These are phyloP conservation scores for Cariama cristata DNA, from an alignment of 2,113 vertebrate genomes.

Conservation along the genomic window DNA sequence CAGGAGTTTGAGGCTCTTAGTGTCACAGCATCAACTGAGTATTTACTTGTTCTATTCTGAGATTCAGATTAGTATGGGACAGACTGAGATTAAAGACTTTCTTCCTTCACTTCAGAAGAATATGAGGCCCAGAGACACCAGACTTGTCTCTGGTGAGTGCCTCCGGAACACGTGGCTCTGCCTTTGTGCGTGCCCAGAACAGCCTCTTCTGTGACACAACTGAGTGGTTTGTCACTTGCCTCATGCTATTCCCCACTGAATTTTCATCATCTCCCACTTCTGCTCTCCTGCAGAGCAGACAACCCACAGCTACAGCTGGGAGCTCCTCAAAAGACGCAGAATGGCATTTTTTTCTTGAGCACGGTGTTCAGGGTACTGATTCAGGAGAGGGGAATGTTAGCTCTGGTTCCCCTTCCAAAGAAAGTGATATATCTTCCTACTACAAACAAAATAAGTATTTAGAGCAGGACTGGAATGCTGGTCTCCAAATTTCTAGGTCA, in stretches of 20 bases:
- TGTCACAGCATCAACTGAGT: background rate
- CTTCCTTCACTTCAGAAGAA: background rate
- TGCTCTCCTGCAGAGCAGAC: background rate
- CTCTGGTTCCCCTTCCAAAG: background rate
- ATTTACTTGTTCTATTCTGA: background rate
- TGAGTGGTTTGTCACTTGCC: background rate
- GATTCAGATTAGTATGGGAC: background rate
- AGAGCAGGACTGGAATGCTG: background rate
- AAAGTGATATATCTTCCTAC: background rate
- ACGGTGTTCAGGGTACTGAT: background rate
- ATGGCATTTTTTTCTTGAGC: background rate
- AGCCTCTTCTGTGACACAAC: background rate
- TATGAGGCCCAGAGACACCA: background rate
- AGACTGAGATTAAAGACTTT: background rate
- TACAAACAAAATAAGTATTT: background rate
- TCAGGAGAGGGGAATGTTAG: background rate
- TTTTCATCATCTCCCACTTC: background rate
- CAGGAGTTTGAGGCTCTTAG: background rate
- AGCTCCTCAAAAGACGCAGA: background rate
- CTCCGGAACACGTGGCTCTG: fast-evolving
- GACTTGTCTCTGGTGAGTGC: background rate
- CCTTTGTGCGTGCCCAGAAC: background rate
- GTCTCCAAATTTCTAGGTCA: background rate
- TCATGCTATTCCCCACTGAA: background rate
- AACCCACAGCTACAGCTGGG: background rate